Base-by-base conservation (phyloP, 2,113 vertebrate species). In the Syrmaticus mikado region DNA sequence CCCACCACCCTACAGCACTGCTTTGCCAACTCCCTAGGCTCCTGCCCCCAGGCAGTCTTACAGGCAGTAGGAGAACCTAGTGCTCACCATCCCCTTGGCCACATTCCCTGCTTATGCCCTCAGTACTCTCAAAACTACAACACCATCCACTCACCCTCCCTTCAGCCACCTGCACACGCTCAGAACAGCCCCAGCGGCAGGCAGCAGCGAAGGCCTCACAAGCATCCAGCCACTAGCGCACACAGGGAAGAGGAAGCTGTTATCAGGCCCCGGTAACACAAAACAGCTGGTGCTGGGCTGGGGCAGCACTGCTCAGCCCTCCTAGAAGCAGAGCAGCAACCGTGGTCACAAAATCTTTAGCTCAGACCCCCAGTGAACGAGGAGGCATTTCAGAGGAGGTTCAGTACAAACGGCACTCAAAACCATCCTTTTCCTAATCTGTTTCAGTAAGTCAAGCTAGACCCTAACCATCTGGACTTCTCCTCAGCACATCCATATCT, bases 211-310 rank as follows among this genome's bases (percentile, higher is more conserved):
- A 9, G 14, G 57, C 46, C 65, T 58, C 81, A 81, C 40, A n/a
- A 40, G 58, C 20, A 3, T 67, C 64, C 28, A 55, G 53, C 53
- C 78, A 84, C 58, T 67, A 1, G 58, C 55, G 18, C 64, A 25
- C 7, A 7, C 8, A 28, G 30, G 12, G 61, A 81, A 67, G 45
- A 86, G 89, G 90, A 90, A 90, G 61, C 28, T 86, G 87, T 91
- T 85, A 28, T 34, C 4, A 1, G 58, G 25, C 4, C 40, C 53
- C 25, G 32, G 65, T 65, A 91, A 94, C 45, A 79, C n/a, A 46
- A 38, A 89, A 0, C 67, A 93, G 73, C 85, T 94, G 70, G 68
- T 71, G 80, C 58, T 46, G 15, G 76, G 36, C 53, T 34, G 28
- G 13, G 32, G 61, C 61, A 58, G 65, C 86, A 57, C 4, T 5